These are phyloP conservation scores for Acanthurus leucopareius DNA, from an alignment of 2,797 vertebrate species.

Conservation along the genomic window DNA sequence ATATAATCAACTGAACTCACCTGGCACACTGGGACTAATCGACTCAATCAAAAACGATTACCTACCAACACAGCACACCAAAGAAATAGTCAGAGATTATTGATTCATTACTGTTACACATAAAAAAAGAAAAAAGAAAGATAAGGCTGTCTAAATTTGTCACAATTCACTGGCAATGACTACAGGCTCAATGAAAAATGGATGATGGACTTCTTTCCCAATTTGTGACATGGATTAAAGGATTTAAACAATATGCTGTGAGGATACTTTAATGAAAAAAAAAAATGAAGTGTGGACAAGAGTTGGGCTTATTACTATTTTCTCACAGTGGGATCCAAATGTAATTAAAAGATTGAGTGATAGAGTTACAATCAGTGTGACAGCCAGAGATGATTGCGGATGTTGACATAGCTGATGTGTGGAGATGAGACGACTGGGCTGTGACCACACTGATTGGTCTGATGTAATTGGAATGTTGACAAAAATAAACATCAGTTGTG, in stretches of 20 bases:
- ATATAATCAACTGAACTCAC: slow-evolving; percentile 51
- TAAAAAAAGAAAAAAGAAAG: background rate
- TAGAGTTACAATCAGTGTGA: slow-evolving; percentile 77
- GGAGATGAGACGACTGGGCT: slow-evolving; percentile 76
- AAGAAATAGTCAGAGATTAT: slow-evolving; percentile 50
- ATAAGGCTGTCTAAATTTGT: slow-evolving; percentile 36
- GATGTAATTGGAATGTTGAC: slow-evolving; percentile 81
- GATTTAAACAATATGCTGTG: slow-evolving; percentile 59
- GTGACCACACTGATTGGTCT: slow-evolving; percentile 83
- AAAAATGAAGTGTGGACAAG: slow-evolving; percentile 53
- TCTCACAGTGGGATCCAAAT: slow-evolving; percentile 63
- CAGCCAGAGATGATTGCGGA: slow-evolving; percentile 74
- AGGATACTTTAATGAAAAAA: slow-evolving; percentile 34
- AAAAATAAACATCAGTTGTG: slow-evolving; percentile 80
- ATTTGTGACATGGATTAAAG: slow-evolving; percentile 57
- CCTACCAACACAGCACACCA: slow-evolving; percentile 44
- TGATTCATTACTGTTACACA: slow-evolving; percentile 41
- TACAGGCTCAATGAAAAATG: slow-evolving; percentile 27
- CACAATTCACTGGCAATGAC: slow-evolving; percentile 20
- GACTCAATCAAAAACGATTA: slow-evolving; percentile 59
- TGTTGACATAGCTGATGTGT: slow-evolving; percentile 81
- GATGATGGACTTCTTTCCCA: slow-evolving; percentile 47
- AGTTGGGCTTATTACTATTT: slow-evolving; percentile 64
- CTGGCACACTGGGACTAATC: slow-evolving; percentile 48
- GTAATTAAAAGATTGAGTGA: slow-evolving; percentile 80